Conservation (phyloP, 1,140 invertebrate species). For the Caerostris extrusa region DNA sequence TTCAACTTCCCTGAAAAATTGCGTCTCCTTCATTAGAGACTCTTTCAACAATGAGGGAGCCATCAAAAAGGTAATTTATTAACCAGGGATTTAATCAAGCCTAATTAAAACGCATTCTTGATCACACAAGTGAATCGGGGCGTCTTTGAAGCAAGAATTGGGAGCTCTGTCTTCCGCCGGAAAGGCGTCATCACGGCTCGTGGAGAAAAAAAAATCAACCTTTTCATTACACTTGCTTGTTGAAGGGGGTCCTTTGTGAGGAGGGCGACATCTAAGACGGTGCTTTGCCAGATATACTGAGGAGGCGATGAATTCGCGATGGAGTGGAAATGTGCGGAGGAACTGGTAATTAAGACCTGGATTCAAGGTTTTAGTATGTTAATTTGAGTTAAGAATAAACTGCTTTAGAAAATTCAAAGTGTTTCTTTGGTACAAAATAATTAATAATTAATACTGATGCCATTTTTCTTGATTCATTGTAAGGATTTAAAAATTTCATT, state of each 20-base stretch:
- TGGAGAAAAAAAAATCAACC: background rate
- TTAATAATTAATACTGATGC: too few relatives aligned
- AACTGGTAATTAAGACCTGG: background rate
- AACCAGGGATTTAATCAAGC: background rate
- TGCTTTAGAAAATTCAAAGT: background rate
- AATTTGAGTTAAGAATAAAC: background rate
- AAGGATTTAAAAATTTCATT: too few relatives aligned
- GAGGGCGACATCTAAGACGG: background rate
- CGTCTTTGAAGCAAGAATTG: background rate
- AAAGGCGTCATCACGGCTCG: background rate
- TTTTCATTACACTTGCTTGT: background rate
- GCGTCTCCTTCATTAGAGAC: background rate
- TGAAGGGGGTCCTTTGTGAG: background rate
- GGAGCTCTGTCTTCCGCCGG: background rate
- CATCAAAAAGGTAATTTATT: constrained; percentile 16
- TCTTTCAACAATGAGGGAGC: background rate
- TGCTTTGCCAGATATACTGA: background rate
- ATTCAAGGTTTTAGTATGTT: background rate
- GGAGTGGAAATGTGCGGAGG: background rate
- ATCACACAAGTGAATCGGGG: background rate
- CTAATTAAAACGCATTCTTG: constrained; percentile 16
- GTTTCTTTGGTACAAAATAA: background rate
- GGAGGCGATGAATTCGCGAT: background rate
- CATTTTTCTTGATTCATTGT: too few relatives aligned
- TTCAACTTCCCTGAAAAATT: background rate